Evolutionary conservation across 1,140 invertebrate species (phyloP).

Genomic region (Daktulosphaira vitifoliae): DNA sequence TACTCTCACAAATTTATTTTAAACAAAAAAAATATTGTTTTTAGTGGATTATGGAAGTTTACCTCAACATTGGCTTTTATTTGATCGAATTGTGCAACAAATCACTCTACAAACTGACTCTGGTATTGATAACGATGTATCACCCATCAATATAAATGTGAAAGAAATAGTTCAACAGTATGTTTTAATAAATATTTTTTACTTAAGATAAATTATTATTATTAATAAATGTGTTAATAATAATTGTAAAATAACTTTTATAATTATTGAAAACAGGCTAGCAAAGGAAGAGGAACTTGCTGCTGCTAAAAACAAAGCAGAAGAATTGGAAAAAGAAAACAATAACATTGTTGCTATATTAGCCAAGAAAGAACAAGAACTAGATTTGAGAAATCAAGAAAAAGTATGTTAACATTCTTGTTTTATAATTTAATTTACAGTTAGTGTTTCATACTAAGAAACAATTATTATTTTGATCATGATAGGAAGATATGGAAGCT

Average conservation of each 20-base stretch:
- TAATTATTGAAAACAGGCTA: slow-evolving; percentile 45
- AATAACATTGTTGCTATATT: slow-evolving; percentile 73
- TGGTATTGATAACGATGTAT: slow-evolving; percentile 69
- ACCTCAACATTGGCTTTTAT: slow-evolving; percentile 85
- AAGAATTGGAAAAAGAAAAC: slow-evolving; percentile 82
- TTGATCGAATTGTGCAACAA: slow-evolving; percentile 93
- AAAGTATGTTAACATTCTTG: slow-evolving; percentile 48
- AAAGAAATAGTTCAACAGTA: slow-evolving; percentile 77
- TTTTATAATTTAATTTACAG: neutral
- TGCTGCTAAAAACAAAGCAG: slow-evolving; percentile 73
- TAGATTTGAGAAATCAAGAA: slow-evolving; percentile 80
- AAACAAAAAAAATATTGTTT: slow-evolving; percentile 37
- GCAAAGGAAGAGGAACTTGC: slow-evolving; percentile 91
- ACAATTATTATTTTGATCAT: neutral
- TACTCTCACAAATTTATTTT: neutral
- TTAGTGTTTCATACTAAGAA: neutral
- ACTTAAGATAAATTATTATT: neutral
- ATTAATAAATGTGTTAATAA: too few species aligned
- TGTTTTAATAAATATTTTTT: slow-evolving; percentile 48
- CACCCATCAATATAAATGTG: slow-evolving; percentile 81
- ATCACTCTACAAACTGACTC: slow-evolving; percentile 75
- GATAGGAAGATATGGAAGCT: slow-evolving; percentile 76
- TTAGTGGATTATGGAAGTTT: slow-evolving; percentile 67
- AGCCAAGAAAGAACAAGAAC: slow-evolving; percentile 86
- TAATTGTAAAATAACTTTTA: neutral